Percentiles rank a stretch among this genome's conserved stretches.
Evolutionary conservation across 2,113 vertebrate species (phyloP).

Genomic region (Alouatta palliata): DNA sequence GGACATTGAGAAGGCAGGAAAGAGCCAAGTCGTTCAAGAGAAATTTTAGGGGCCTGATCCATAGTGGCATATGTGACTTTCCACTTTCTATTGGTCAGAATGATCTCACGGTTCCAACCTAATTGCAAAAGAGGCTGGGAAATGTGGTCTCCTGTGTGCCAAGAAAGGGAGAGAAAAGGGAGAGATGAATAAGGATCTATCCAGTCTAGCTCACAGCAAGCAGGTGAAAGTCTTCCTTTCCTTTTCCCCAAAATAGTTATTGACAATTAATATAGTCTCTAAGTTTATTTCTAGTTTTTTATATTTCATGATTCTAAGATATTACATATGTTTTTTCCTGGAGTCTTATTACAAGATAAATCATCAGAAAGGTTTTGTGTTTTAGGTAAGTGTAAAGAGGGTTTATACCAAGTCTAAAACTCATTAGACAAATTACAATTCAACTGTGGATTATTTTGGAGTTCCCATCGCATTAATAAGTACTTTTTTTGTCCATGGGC

Average conservation of each 20-base stretch:
- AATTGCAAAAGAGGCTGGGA: not conserved
- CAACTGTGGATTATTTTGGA: not conserved
- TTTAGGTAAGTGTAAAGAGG: not conserved
- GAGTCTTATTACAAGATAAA: not conserved
- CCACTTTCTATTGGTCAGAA: not conserved
- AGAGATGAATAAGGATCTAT: not conserved
- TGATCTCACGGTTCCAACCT: not conserved
- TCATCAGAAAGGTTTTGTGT: not conserved
- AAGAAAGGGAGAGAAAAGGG: not conserved
- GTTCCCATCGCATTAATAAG: not conserved
- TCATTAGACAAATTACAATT: not conserved
- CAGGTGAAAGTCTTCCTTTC: not conserved
- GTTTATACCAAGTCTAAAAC: not conserved
- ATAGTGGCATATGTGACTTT: not conserved
- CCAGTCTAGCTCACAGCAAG: not conserved
- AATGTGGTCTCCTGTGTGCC: not conserved
- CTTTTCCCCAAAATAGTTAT: not conserved
- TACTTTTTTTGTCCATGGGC: not conserved
- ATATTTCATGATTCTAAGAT: not conserved
- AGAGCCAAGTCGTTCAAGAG: not conserved
- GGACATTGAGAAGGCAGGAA: not conserved
- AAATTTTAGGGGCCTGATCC: not conserved
- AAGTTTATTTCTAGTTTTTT: not conserved
- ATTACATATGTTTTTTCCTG: not conserved
- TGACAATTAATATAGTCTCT: not conserved